Conservation (phyloP, 2,797 vertebrate genomes). For the Pipistrellus pygmaeus region DNA sequence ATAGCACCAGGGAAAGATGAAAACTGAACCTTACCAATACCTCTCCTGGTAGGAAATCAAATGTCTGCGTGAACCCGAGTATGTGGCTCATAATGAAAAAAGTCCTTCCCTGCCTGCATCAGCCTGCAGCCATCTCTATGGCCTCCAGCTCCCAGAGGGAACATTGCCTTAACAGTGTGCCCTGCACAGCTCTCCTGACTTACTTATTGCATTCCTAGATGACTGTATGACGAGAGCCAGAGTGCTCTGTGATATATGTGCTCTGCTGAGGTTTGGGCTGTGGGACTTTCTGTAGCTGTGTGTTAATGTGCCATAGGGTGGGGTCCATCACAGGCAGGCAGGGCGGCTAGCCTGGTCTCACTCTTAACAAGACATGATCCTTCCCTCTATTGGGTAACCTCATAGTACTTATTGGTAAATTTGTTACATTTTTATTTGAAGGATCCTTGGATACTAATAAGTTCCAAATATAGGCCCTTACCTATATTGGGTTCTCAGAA, state of each 20-base stretch:
- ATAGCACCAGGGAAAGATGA: not conserved
- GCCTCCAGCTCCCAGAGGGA: not conserved
- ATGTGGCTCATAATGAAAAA: not conserved
- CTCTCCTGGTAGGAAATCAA: slow-evolving; percentile 7
- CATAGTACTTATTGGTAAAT: not conserved
- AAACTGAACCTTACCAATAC: slow-evolving; percentile 28
- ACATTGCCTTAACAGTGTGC: not conserved
- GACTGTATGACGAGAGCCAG: not conserved
- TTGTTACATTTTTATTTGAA: not conserved
- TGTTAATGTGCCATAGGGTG: not conserved
- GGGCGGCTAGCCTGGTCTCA: not conserved
- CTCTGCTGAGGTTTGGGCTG: not conserved
- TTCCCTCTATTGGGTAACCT: not conserved
- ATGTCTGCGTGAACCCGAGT: not conserved
- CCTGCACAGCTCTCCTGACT: slow-evolving; percentile 16
- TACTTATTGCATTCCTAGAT: not conserved
- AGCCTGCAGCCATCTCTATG: not conserved
- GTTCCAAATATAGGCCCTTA: not conserved
- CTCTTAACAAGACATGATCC: not conserved
- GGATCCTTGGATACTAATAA: not conserved
- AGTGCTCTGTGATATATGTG: no score
- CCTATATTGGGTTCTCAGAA: not conserved
- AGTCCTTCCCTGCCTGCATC: not conserved
- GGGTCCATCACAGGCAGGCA: not conserved
- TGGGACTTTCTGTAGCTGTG: not conserved